phyloP scores from a whole-genome alignment of 2,113 vertebrate genomes.

The Cochlearius cochlearius region DNA sequence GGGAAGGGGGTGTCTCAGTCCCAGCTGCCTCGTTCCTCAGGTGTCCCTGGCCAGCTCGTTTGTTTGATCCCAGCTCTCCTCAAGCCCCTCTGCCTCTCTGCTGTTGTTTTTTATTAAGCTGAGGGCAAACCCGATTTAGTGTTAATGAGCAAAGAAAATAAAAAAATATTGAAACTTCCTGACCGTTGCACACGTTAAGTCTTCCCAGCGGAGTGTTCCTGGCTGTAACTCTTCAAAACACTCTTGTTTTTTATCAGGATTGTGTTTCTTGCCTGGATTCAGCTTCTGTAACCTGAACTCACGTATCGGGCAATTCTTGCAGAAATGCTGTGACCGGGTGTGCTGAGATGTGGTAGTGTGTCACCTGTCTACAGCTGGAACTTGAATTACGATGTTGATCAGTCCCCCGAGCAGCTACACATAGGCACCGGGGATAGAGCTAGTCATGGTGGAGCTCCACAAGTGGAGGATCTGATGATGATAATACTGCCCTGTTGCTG shows the following conservation, averaged over 20 bases:
- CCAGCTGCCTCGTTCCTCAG: neutral
- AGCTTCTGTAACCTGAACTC: neutral
- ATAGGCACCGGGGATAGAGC: neutral
- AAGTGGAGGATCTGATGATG: neutral
- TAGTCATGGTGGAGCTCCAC: neutral
- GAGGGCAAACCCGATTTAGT: neutral
- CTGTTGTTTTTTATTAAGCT: neutral
- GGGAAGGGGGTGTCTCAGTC: neutral
- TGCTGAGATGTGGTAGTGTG: neutral
- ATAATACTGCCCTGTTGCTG: neutral
- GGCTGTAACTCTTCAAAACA: neutral
- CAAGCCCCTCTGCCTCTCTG: neutral
- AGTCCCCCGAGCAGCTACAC: fast-evolving
- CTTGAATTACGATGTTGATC: neutral
- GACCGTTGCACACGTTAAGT: fast-evolving
- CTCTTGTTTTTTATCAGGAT: neutral
- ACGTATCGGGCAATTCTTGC: fast-evolving
- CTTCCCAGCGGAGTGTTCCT: neutral
- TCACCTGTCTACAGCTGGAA: fast-evolving
- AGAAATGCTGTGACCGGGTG: neutral
- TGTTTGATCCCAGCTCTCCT: neutral
- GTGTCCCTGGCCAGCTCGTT: neutral
- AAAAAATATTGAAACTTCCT: neutral
- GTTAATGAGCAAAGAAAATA: neutral
- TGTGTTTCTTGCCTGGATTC: neutral